Evolutionary conservation across 2,888 invertebrate genomes (phyloP).

Genomic region (Rhagonycha lutea): DNA sequence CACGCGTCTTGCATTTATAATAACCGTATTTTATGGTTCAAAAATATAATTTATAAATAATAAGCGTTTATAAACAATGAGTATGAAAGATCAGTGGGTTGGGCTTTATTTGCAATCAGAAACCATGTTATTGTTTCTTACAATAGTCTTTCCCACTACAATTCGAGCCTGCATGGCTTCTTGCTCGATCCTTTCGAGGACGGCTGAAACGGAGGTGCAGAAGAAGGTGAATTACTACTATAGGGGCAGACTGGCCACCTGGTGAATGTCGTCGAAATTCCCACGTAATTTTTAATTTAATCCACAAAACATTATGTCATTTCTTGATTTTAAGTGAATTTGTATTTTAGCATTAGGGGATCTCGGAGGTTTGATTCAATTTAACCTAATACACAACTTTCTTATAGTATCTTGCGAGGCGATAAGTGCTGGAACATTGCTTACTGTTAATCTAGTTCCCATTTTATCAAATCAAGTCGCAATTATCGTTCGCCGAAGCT

Average conservation of each 20-base stretch:
- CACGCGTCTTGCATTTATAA: constrained; percentile 9
- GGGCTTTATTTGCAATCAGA: constrained; percentile 4
- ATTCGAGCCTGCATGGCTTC: neutral
- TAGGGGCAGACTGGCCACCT: neutral
- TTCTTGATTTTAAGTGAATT: too few relatives aligned
- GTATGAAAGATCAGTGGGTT: constrained; percentile 7
- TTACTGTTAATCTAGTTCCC: too few relatives aligned
- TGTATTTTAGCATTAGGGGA: too few relatives aligned
- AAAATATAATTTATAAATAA: constrained; percentile 1
- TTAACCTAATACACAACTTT: too few relatives aligned
- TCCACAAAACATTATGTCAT: too few relatives aligned
- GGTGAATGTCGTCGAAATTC: too few relatives aligned
- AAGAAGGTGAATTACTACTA: neutral
- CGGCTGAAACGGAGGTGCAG: neutral
- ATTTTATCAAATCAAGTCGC: too few relatives aligned
- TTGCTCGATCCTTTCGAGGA: neutral
- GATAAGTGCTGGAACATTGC: too few relatives aligned
- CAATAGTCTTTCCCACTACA: neutral
- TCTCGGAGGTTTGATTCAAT: too few relatives aligned
- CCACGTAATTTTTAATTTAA: too few relatives aligned
- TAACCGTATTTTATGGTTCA: neutral
- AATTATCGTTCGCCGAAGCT: too few relatives aligned
- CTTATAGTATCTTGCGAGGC: too few relatives aligned
- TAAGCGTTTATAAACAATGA: constrained; percentile 6
- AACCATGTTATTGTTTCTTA: neutral